These are phyloP conservation scores for Odocoileus virginianus DNA, from an alignment of 2,113 vertebrate genomes.

Conservation along the genomic window DNA sequence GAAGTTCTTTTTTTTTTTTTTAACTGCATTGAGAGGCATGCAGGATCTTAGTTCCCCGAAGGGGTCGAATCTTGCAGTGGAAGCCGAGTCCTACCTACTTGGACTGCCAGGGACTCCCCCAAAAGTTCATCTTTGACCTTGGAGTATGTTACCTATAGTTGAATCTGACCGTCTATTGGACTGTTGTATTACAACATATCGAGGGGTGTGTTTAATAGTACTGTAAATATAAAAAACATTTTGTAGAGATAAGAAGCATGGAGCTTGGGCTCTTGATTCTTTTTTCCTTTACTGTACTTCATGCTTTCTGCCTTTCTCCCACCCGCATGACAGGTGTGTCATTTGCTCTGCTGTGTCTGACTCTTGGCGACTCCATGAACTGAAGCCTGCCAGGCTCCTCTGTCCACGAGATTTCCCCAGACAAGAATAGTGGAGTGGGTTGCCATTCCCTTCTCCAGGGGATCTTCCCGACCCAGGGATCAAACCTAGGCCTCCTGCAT, in stretches of 20 bases:
- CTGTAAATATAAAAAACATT: not conserved
- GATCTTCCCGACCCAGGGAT: not conserved
- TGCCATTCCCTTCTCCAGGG: not conserved
- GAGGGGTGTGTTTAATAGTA: not conserved
- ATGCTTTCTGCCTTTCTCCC: not conserved
- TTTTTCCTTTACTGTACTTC: not conserved
- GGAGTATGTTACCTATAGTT: not conserved
- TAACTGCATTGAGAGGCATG: not conserved
- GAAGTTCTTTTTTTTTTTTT: not conserved
- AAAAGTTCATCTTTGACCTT: not conserved
- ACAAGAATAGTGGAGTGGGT: not conserved
- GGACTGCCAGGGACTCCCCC: not conserved
- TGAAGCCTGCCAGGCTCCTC: not conserved
- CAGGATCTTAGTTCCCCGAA: not conserved
- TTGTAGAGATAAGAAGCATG: not conserved
- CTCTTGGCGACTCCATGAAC: not conserved
- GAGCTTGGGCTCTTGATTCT: not conserved
- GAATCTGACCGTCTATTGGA: not conserved
- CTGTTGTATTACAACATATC: not conserved
- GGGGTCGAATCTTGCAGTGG: not conserved
- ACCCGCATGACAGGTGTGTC: not conserved
- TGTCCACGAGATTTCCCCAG: not conserved
- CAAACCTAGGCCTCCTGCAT: not conserved
- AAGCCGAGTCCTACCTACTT: not conserved
- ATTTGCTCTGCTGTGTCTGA: not conserved